Percentiles rank a stretch among this genome's conserved stretches.
phyloP scores from a whole-genome alignment of 2,797 vertebrate species.

The Muscicapa comitata region DNA sequence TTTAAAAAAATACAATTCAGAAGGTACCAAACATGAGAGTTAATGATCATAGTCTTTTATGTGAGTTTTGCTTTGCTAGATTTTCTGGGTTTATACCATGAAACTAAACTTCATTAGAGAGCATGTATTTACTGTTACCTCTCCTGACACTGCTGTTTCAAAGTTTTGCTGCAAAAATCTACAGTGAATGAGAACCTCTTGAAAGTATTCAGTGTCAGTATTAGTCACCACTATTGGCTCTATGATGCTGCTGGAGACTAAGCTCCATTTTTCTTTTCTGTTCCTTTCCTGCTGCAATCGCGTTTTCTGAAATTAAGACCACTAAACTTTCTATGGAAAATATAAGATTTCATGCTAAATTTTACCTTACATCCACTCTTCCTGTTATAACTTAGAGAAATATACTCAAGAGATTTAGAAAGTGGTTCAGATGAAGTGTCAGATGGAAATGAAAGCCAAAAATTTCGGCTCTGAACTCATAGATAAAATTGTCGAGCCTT shows the following conservation, averaged over 20 bases:
- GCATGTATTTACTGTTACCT: neutral
- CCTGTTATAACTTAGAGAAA: slow-evolving; percentile 12
- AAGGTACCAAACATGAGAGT: neutral
- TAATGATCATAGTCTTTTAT: neutral
- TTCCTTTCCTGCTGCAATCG: neutral
- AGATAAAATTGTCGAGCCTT: neutral
- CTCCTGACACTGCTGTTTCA: neutral
- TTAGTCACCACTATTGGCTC: neutral
- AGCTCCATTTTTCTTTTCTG: neutral
- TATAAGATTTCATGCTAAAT: neutral
- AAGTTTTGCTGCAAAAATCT: neutral
- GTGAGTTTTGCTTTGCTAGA: slow-evolving; percentile 13
- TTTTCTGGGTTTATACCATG: neutral
- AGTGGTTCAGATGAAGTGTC: slow-evolving; percentile 3
- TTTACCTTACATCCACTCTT: neutral
- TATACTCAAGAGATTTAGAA: neutral
- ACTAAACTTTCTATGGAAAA: neutral
- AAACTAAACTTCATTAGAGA: slow-evolving; percentile 2
- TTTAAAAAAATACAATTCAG: neutral
- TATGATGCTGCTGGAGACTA: neutral
- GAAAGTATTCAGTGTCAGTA: neutral
- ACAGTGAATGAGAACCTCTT: neutral
- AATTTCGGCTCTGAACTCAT: neutral
- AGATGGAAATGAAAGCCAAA: neutral
- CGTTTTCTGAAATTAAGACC: neutral